Conservation (phyloP, 2,888 invertebrate genomes). For the Adela reaumurella region DNA sequence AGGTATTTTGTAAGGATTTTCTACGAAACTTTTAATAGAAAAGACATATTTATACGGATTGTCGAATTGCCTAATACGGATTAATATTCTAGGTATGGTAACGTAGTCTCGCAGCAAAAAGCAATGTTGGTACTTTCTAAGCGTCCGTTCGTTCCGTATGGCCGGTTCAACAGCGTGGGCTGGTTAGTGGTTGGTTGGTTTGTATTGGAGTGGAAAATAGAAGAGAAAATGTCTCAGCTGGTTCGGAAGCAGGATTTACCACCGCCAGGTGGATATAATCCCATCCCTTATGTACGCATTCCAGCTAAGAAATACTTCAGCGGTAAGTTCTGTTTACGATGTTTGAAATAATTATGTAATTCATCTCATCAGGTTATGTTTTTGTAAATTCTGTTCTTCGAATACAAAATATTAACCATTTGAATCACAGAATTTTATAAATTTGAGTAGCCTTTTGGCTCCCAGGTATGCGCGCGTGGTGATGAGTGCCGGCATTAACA, state of each 20-base stretch:
- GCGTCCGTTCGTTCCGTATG: too few species aligned
- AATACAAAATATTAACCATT: not conserved
- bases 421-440: not conserved
- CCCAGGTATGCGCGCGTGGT: not conserved
- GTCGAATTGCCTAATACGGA: too few species aligned
- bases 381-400: not conserved
- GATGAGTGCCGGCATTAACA: too few species aligned
- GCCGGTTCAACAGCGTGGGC: too few species aligned
- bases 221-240: not conserved
- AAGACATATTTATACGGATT: too few species aligned
- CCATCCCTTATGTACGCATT: slow-evolving; percentile 67
- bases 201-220: too few species aligned
- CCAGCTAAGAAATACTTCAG: slow-evolving; percentile 70
- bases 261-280: slow-evolving; percentile 85
- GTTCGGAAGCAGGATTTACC: slow-evolving; percentile 80
- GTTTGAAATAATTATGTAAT: slow-evolving; percentile 11
- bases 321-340: slow-evolving; percentile 42
- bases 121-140: too few species aligned
- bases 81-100: too few species aligned
- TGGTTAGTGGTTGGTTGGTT: too few species aligned
- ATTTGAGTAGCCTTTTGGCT: not conserved
- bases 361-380: not conserved
- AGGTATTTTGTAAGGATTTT: too few species aligned
- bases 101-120: too few species aligned
- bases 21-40: too few species aligned